A percentile compares a stretch with the other conserved stretches of the same genome.
phyloP scores from a whole-genome alignment of 1,140 invertebrate species.

The Conus ventricosus region DNA sequence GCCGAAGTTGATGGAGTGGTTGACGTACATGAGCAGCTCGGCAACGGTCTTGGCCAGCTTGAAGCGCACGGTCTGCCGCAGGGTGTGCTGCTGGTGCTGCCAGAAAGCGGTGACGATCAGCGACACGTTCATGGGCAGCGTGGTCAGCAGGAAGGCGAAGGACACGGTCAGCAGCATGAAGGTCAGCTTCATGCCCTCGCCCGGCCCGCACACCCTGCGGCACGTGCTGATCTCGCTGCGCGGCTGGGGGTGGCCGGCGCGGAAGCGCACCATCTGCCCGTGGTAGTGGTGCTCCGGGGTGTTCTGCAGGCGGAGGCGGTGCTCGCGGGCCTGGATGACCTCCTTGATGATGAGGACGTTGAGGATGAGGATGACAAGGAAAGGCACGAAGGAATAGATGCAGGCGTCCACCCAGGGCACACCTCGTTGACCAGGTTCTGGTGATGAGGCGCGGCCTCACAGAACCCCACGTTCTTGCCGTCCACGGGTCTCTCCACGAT shows the following conservation, averaged over 20 bases:
- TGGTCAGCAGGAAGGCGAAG: conserved; percentile 70
- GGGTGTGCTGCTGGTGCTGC: conserved; percentile 37
- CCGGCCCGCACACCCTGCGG: conserved; percentile 40
- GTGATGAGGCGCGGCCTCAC: conserved; percentile 40
- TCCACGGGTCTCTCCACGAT: conserved; percentile 36
- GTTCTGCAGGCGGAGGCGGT: conserved; percentile 25
- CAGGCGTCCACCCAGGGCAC: conserved; percentile 68
- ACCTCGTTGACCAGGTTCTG: conserved; percentile 45
- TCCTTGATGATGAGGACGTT: conserved; percentile 60
- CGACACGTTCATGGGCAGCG: conserved; percentile 70
- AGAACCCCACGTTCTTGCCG: conserved; percentile 29
- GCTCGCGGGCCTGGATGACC: conserved; percentile 33
- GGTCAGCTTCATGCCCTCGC: conserved; percentile 65
- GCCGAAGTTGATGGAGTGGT: conserved; percentile 75
- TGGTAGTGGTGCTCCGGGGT: conserved; percentile 16
- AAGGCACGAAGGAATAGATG: conserved; percentile 67
- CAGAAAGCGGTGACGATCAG: conserved; percentile 58
- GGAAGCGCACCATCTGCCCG: conserved; percentile 31
- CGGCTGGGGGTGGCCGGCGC: background rate
- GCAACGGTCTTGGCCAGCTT: conserved; percentile 63
- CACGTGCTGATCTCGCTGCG: background rate
- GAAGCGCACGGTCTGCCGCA: conserved; percentile 49
- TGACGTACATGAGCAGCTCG: conserved; percentile 73
- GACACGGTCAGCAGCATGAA: conserved; percentile 72
- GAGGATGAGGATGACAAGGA: conserved; percentile 60